A percentile compares a stretch with the other conserved stretches of the same genome.
These are phyloP conservation scores for silkworm (Bombyx mori) DNA, from an alignment of 1,140 invertebrate genomes.

Conservation along the genomic window ASM3026992v2 NC_085128.1:17794001-17794500, in stretches of 20 bases:
- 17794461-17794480: constrained; percentile 69
- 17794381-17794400: constrained; percentile 73
- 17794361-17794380: constrained; percentile 70
- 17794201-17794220: constrained; percentile 50
- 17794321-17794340: constrained; percentile 35
- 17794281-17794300: constrained; percentile 25
- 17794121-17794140: constrained; percentile 73
- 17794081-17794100: constrained; percentile 72
- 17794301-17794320: constrained; percentile 13
- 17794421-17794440: constrained; percentile 72
- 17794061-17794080: constrained; percentile 64
- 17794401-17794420: constrained; percentile 72
- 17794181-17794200: constrained; percentile 66
- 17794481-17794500: constrained; percentile 67
- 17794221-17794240: constrained; percentile 24
- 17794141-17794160: constrained; percentile 72
- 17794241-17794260: background rate
- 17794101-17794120: constrained; percentile 70
- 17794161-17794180: constrained; percentile 69
- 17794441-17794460: constrained; percentile 71
- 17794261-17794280: background rate
- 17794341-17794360: constrained; percentile 42
- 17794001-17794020: constrained; percentile 30
- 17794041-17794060: constrained; percentile 11
- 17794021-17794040: constrained; percentile 9